Base-by-base conservation (phyloP, 2,797 vertebrate species). In the Chrysocyon brachyurus region DNA sequence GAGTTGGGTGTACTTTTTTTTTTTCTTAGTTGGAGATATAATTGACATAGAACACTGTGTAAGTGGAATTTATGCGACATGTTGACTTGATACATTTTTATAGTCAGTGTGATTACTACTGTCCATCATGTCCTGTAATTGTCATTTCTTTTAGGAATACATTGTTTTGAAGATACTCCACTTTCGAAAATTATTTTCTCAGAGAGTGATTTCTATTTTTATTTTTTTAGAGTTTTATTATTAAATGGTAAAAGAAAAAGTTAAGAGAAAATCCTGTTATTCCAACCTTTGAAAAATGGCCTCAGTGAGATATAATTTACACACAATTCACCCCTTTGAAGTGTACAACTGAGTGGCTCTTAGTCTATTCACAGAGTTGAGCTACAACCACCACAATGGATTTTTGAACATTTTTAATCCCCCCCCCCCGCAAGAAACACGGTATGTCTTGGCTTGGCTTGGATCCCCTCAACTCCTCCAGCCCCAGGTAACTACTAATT, bases 181-280 rank as follows among this genome's bases (percentile, higher is more conserved):
- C 46, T 52, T 49, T 12, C 31, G 77, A 12, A 63, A 49, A 22
- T 12, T 12, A 33, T 95, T 83, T 88, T 66, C 77, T 86, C 36
- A 46, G 19, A 46, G 11, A 59, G 28, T 28, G 6, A 75, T 72
- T 90, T 91, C 90, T 75, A 77, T 49, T 92, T 91, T 28, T 16
- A 33, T 75, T 89, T 56, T 61, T 96, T 82, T 52, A 90, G 64
- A 64, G 68, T 68, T 92, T 83, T 95, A 84, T 90, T 89, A 46
- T 81, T 87, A 89, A 61, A 82, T 31, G 40, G 46, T 94, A 33
- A 83, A 87, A 82, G 52, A 73, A 94, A 87, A 79, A 79, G n/a
- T 59, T 72, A 40, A 87, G 56, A n/a, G 49, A 93, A 49, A 73
- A 77, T 33, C 31, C n/a, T 63, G 15, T 63, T 79, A 89, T 36